Evolutionary conservation across 2,888 invertebrate genomes (phyloP), one percentile per base, ranked within the genome.

Genomic region (Dichetophora obliterata): DNA sequence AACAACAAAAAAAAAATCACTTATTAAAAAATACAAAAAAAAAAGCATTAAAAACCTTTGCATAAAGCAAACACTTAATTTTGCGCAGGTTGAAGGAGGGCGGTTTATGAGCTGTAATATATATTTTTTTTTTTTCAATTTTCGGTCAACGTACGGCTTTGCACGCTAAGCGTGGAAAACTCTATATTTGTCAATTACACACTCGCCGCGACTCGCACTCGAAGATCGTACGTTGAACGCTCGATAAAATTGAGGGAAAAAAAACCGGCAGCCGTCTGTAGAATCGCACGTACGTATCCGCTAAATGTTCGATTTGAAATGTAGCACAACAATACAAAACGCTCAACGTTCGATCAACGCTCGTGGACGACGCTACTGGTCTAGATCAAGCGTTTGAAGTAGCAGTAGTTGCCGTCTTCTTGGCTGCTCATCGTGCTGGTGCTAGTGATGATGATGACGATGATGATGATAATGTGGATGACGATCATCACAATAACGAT

Each of bases 391-490:
- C 37, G 50, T 52, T 5, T 5, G 59, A 4, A n/a, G 37, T 37
- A 11, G 27, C 34, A 24, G 52, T 24, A 52, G 75, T 34, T 31
- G 54, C 22, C 77, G 77, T 77, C 77, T 66, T 71, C 75, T 77
- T 77, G 63, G 77, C 77, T 77, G 61, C 66, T 48, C 37, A 65
- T 27, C 31, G 37, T 24, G 75, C 70, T 75, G 63, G 65, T 61
- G 65, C 63, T 57, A 43, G 1, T 43, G 11, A 11, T 43, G 1
- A 11, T 43, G 43, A 43, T 43, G 43, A 43, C 14, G 11, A 2
- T 11, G 43, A 11, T 43, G 43, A 43, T 14, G 11, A 43, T 43
- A 14, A 43, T 14, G 11, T 37, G 3, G 37, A 37, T 37, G 37
- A 37, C 37, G 5, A 37, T 37, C 8, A 37, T 8, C 8, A 43